Evolutionary conservation across 1,140 invertebrate genomes (phyloP).

Genomic region (Drosophila quadrilineata): DNA sequence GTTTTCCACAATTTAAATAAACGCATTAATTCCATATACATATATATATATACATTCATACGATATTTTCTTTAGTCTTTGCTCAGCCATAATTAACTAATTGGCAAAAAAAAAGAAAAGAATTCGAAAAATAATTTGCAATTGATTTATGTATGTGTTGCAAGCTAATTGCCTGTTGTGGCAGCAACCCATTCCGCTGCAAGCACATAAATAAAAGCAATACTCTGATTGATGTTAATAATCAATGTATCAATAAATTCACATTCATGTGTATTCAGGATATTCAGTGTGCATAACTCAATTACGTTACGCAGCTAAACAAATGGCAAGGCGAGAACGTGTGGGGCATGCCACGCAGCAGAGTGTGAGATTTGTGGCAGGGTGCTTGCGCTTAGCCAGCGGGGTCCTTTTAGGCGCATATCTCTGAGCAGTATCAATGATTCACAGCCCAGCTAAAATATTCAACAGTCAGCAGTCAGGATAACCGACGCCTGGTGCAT

Average conservation of each 20-base stretch:
- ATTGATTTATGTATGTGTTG: conserved; percentile 38
- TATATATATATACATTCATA: not conserved
- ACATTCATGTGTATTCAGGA: not conserved
- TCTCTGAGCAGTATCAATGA: conserved; percentile 51
- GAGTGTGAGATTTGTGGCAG: not conserved
- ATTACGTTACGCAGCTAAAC: conserved; percentile 52
- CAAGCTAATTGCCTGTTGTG: conserved; percentile 40
- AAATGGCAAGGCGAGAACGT: conserved; percentile 39
- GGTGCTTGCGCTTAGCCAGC: no score
- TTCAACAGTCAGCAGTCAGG: conserved; percentile 52
- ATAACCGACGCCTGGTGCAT: conserved; percentile 34
- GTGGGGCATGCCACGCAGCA: conserved; percentile 40
- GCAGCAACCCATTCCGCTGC: not conserved
- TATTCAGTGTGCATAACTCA: conserved; percentile 50
- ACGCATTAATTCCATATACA: not conserved
- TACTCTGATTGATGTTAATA: conserved; percentile 64
- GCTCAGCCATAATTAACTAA: conserved; percentile 65
- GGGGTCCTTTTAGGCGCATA: not conserved
- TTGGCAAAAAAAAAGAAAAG: conserved; percentile 27
- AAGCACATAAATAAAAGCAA: conserved; percentile 31
- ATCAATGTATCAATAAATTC: conserved; percentile 25
- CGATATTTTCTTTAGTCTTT: conserved; percentile 41
- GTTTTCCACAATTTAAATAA: conserved; percentile 3
- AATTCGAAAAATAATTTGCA: conserved; percentile 39
- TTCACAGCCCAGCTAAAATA: conserved; percentile 50